Conservation (phyloP, 2,113 vertebrate genomes). For the Malurus cyaneus region DNA sequence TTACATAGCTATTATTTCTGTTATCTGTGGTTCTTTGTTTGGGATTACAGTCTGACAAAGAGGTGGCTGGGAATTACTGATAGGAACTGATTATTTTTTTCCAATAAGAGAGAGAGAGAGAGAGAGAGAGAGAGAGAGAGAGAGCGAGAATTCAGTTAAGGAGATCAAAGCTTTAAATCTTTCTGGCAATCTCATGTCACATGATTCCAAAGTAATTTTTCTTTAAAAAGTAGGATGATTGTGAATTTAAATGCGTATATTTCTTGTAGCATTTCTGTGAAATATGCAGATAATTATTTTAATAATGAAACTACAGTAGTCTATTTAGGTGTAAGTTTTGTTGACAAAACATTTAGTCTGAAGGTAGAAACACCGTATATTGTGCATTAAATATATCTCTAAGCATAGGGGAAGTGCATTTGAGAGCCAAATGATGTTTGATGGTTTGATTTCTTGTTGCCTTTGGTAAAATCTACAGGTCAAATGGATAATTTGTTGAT, state of each 20-base stretch:
- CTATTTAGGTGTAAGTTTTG: background rate
- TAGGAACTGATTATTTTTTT: background rate
- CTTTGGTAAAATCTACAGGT: background rate
- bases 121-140: background rate
- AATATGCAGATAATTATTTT: background rate
- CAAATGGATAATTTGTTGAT: background rate
- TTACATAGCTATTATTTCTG: constrained; percentile 15
- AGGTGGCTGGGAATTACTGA: background rate
- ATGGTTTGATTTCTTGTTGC: background rate
- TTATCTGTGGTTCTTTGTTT: constrained; percentile 3
- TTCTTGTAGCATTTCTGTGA: background rate
- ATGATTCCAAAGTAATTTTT: background rate
- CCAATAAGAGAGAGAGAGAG: too few relatives aligned
- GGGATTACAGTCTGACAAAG: background rate
- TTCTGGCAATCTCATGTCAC: background rate
- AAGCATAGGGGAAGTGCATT: background rate
- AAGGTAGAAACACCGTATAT: background rate
- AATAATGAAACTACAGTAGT: background rate
- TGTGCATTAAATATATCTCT: background rate
- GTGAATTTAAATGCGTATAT: background rate
- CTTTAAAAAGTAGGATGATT: background rate
- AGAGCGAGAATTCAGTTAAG: background rate
- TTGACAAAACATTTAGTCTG: background rate
- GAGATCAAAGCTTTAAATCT: background rate
- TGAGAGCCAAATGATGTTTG: background rate